These are phyloP conservation scores for Trematomus bernacchii DNA, from an alignment of 2,797 vertebrate genomes.

Conservation along the genomic window DNA sequence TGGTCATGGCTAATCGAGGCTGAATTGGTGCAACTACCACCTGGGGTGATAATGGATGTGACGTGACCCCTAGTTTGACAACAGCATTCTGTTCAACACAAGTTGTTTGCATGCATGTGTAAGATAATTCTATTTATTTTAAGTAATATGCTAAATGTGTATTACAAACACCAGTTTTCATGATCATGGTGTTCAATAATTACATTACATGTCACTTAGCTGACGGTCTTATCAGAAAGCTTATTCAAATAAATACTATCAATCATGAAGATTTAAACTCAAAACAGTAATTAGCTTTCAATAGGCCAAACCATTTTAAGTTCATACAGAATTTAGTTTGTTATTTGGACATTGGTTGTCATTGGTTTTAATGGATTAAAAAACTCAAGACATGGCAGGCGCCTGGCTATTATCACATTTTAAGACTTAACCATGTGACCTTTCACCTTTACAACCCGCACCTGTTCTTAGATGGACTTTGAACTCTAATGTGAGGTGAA, in stretches of 20 bases:
- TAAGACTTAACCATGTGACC: conserved; percentile 27
- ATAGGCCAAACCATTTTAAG: too few species aligned
- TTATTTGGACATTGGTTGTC: too few species aligned
- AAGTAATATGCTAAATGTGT: neutral
- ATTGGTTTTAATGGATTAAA: too few species aligned
- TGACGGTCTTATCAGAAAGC: too few species aligned
- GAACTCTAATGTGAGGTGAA: neutral
- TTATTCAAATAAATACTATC: too few species aligned
- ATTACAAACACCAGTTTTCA: neutral
- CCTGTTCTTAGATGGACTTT: conserved; percentile 19
- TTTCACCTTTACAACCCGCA: conserved; percentile 36
- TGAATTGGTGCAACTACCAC: conserved; percentile 39
- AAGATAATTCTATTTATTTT: neutral
- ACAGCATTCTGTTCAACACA: conserved; percentile 2
- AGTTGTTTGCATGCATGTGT: conserved; percentile 25
- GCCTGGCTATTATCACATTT: conserved; percentile 27
- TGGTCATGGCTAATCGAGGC: conserved; percentile 38
- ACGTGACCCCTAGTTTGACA: conserved; percentile 31
- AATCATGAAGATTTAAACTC: too few species aligned
- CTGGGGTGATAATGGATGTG: conserved; percentile 51
- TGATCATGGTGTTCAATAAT: neutral
- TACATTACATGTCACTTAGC: neutral
- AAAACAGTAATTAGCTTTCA: too few species aligned
- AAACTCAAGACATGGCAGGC: neutral
- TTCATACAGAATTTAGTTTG: too few species aligned